These are phyloP conservation scores for Amiota minor DNA, from an alignment of 2,888 invertebrate species.

Conservation along the genomic window DNA sequence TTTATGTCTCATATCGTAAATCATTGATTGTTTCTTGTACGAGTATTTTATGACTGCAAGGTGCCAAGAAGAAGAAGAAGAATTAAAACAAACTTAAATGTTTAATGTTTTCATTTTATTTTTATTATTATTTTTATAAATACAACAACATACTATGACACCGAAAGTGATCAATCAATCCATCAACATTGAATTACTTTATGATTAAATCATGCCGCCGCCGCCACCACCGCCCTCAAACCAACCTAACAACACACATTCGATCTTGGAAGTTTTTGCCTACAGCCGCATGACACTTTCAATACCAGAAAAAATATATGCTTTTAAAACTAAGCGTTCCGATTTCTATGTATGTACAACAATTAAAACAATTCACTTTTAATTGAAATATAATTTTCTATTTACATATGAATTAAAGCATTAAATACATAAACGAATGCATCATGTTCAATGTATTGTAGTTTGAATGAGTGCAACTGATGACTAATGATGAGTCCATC, in stretches of 20 bases:
- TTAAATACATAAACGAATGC: slow-evolving; percentile 3
- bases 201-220: slow-evolving; percentile 16
- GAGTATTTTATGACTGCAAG: slow-evolving; percentile 14
- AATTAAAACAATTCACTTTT: slow-evolving; percentile 65
- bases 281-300: no score
- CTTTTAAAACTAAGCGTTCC: no score
- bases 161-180: slow-evolving; percentile 58
- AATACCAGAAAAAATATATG: no score
- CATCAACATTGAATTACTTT: slow-evolving; percentile 44
- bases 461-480: neutral
- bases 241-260: neutral
- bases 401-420: slow-evolving; percentile 60
- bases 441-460: neutral
- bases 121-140: no score
- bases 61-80: neutral
- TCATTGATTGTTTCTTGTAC: neutral
- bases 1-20: slow-evolving; percentile 11
- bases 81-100: slow-evolving; percentile 3
- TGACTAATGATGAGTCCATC: neutral
- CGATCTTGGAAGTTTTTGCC: no score
- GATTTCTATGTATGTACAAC: slow-evolving; percentile 50
- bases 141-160: neutral
- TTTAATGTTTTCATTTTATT: neutral
- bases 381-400: slow-evolving; percentile 67
- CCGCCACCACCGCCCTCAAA: slow-evolving; percentile 1